Base-by-base conservation (phyloP, 2,888 invertebrate genomes). In the Ditula angustiorana region DNA sequence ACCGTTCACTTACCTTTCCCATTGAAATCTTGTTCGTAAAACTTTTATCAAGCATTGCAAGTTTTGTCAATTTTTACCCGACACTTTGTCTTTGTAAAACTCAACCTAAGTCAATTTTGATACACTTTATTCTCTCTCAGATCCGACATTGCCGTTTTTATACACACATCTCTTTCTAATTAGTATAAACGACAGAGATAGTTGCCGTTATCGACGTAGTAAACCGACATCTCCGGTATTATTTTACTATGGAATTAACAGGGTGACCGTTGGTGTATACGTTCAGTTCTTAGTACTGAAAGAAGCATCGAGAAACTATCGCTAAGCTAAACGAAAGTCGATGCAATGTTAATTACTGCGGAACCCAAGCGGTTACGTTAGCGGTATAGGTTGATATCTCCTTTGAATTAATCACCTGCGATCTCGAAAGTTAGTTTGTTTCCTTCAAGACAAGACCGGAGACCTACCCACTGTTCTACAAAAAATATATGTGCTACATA, bases 181-280 rank as follows among this genome's bases (percentile, higher is more conserved):
- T 37, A 16, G 13, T 37, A 13, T 37, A 16, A 37, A 37, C 16
- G 35, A 37, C 16, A 16, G 16, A 37, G 35, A 37, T 16, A 16
- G 16, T n/a, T n/a, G n/a, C n/a, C n/a, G n/a, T n/a, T n/a, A n/a
- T n/a, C n/a, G n/a, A n/a, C n/a, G n/a, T n/a, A n/a, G n/a, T n/a
- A n/a, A n/a, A n/a, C n/a, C n/a, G n/a, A 33, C 11, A 33, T 13
- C 35, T 37, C 30, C 30, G 30, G 16, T 37, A n/a, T 16, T 7
- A 37, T 37, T 37, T 37, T 37, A 37, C 10, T 72, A 75, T 71
- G 83, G 82, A 82, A 71, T 73, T 74, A 72, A 84, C 86, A 87
- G 87, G 86, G 86, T 86, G 78, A 77, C 60, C 77, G 71, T 69
- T 70, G 75, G 68, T 65, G 23, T 26, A 71, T 70, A 70, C 69